Percentiles rank a stretch among this genome's conserved stretches.
These are phyloP conservation scores for Notolepis coatsorum DNA, from an alignment of 2,797 vertebrate species.

Conservation along the genomic window DNA sequence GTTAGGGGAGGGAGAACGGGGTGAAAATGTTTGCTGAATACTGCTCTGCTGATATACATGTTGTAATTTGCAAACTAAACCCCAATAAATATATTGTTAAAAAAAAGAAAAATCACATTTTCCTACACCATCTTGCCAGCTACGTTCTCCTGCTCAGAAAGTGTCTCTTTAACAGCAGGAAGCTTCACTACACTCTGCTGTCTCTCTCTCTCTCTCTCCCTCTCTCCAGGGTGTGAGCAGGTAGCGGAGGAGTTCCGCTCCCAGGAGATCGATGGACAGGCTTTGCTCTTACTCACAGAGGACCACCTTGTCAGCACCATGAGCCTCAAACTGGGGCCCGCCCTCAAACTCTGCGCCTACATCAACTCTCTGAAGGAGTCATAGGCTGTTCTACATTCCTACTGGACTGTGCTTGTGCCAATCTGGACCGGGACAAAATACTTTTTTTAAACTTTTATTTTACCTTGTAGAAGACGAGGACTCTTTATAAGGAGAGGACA, in stretches of 20 bases:
- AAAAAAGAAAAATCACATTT: too few species aligned
- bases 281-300: slow-evolving; percentile 91
- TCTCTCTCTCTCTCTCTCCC: neutral
- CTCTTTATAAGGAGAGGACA: neutral
- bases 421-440: slow-evolving; percentile 12
- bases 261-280: slow-evolving; percentile 94
- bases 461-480: neutral
- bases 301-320: slow-evolving; percentile 94
- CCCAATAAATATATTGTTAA: too few species aligned
- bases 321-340: slow-evolving; percentile 94
- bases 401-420: slow-evolving; percentile 8
- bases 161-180: neutral
- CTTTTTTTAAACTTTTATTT: neutral
- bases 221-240: slow-evolving; percentile 84
- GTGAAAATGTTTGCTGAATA: too few species aligned
- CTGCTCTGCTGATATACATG: too few species aligned
- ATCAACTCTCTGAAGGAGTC: slow-evolving; percentile 92
- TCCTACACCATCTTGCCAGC: too few species aligned
- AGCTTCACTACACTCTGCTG: neutral
- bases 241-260: slow-evolving; percentile 89
- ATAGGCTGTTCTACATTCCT: slow-evolving; percentile 50
- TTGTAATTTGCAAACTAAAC: too few species aligned
- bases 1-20: too few species aligned
- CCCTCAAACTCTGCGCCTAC: slow-evolving; percentile 93
- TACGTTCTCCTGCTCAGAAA: neutral